These are phyloP conservation scores for Calyptommatus sinebrachiatus DNA, from an alignment of 2,113 vertebrate species.

Conservation along the genomic window DNA sequence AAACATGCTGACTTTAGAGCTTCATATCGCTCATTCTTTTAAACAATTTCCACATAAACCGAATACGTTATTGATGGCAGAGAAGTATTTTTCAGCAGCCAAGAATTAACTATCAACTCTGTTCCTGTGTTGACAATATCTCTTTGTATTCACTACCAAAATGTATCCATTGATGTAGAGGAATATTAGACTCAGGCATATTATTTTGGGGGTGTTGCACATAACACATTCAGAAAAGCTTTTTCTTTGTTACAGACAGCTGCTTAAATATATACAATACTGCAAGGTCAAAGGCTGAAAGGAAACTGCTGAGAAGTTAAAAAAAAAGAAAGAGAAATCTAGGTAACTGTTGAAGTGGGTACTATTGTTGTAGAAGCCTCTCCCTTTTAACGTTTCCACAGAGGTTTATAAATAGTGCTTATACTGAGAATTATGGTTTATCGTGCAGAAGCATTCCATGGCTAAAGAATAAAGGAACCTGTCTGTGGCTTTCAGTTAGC, in stretches of 20 bases:
- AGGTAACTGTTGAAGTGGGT: constrained; percentile 11
- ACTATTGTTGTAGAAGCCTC: constrained; percentile 16
- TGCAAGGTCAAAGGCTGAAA: not conserved
- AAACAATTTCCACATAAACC: not conserved
- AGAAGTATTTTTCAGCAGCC: not conserved
- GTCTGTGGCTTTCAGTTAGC: constrained; percentile 22
- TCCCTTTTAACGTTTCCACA: constrained; percentile 11
- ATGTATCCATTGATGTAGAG: not conserved
- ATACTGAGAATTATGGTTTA: constrained; percentile 47
- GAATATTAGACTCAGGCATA: not conserved
- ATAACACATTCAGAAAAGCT: not conserved
- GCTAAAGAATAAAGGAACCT: constrained; percentile 43
- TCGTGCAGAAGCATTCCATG: constrained; percentile 36
- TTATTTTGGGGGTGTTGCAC: constrained; percentile 1
- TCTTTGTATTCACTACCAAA: not conserved
- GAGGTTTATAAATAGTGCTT: constrained; percentile 27
- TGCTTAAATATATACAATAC: not conserved
- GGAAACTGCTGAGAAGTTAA: constrained; percentile 15
- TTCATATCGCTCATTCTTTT: not conserved
- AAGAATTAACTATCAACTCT: not conserved
- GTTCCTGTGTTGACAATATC: not conserved
- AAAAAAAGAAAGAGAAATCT: constrained; percentile 6
- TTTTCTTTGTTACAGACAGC: not conserved
- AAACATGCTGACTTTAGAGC: not conserved
- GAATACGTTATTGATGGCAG: not conserved